phyloP scores from a whole-genome alignment of 2,888 invertebrate species.

The Eupithecia pulchellata region DNA sequence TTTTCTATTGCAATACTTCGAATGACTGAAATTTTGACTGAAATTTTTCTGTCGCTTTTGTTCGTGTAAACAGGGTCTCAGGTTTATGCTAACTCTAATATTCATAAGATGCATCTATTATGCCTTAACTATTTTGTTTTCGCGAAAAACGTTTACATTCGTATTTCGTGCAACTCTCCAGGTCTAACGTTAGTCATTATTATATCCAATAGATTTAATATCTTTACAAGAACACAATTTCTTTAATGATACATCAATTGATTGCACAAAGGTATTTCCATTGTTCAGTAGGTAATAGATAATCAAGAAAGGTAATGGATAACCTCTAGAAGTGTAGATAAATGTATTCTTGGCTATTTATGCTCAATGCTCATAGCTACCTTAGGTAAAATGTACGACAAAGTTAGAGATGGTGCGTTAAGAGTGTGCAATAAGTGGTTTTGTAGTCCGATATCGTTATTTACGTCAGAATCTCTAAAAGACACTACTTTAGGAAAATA shows the following conservation, averaged over 20 bases:
- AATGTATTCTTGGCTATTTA: neutral
- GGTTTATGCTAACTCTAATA: neutral
- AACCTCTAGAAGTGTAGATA: neutral
- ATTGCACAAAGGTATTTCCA: constrained; percentile 52
- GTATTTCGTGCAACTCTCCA: neutral
- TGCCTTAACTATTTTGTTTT: neutral
- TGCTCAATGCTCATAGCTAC: neutral
- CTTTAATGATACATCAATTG: constrained; percentile 59
- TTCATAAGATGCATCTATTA: too few relatives aligned
- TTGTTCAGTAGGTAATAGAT: constrained; percentile 51
- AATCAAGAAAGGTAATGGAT: constrained; percentile 32
- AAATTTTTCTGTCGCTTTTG: neutral
- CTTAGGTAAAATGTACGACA: neutral
- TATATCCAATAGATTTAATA: constrained; percentile 27
- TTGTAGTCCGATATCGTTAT: too few relatives aligned
- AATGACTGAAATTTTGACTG: too few relatives aligned
- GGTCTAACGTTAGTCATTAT: neutral
- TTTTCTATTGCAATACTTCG: too few relatives aligned
- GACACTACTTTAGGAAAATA: too few relatives aligned
- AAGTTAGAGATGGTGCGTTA: neutral
- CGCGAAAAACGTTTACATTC: neutral
- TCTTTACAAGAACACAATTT: constrained; percentile 56
- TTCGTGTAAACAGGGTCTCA: too few relatives aligned
- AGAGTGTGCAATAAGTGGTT: too few relatives aligned
- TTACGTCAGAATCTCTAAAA: too few relatives aligned